Evolutionary conservation across 2,797 vertebrate species (phyloP).

Genomic region (Delichon dasypus): DNA sequence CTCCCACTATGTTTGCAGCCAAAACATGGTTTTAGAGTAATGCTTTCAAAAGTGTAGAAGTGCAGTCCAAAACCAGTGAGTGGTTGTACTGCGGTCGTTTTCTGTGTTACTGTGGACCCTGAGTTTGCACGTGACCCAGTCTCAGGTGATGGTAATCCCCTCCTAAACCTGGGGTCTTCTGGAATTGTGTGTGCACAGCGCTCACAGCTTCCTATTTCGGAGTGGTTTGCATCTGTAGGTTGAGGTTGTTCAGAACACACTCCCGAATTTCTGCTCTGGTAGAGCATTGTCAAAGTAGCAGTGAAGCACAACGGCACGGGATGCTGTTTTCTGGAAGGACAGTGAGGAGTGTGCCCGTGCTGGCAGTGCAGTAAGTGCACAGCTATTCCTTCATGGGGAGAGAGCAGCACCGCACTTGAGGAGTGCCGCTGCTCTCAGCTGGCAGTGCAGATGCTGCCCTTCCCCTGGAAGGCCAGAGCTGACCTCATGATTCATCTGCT

Average conservation of each 20-base stretch:
- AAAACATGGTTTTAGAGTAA: background rate
- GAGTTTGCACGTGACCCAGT: accelerated
- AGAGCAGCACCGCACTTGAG: accelerated
- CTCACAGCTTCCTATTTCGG: background rate
- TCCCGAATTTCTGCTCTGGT: background rate
- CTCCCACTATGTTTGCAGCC: background rate
- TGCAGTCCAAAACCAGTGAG: background rate
- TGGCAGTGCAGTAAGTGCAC: accelerated
- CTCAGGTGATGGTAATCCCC: background rate
- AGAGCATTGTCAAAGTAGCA: background rate
- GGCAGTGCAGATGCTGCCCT: background rate
- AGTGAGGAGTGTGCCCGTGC: accelerated
- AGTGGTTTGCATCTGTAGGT: background rate
- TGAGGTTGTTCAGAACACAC: background rate
- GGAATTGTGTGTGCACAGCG: accelerated
- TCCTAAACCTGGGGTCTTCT: background rate
- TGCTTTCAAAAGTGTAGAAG: background rate
- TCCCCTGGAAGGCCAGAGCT: background rate
- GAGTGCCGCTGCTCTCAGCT: background rate
- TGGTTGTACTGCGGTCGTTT: background rate
- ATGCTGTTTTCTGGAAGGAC: background rate
- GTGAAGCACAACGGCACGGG: accelerated
- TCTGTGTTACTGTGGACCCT: accelerated
- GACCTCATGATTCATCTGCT: background rate
- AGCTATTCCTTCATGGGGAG: accelerated